A percentile compares a stretch with the other conserved stretches of the same genome.
These are phyloP conservation scores for Phasianus colchicus DNA, from an alignment of 2,113 vertebrate genomes.

Conservation along the genomic window DNA sequence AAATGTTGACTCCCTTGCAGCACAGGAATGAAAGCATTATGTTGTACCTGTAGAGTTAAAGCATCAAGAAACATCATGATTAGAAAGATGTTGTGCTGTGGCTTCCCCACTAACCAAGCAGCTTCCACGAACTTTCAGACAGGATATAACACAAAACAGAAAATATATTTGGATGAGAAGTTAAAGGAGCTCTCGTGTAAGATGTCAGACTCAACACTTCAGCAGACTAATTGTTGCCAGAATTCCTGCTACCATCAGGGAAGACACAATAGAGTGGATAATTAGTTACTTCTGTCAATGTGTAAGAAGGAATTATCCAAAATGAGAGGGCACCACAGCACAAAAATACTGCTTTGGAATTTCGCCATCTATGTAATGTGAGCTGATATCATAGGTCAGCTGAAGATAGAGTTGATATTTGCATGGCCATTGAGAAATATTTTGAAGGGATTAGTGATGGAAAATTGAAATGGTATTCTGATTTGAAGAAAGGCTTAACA, in stretches of 20 bases:
- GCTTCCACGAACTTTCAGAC: not conserved
- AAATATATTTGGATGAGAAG: not conserved
- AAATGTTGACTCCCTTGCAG: not conserved
- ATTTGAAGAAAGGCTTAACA: not conserved
- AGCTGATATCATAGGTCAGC: not conserved
- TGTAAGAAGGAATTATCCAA: not conserved
- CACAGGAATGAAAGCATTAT: not conserved
- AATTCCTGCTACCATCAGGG: not conserved
- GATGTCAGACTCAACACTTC: not conserved
- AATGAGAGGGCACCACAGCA: not conserved
- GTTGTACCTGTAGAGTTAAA: accelerated
- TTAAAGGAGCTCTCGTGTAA: not conserved
- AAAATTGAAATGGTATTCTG: not conserved
- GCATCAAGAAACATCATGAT: not conserved
- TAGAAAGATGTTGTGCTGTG: not conserved
- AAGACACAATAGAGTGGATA: not conserved
- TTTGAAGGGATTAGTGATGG: not conserved
- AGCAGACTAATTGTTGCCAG: not conserved
- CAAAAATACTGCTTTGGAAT: not conserved
- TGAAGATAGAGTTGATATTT: not conserved
- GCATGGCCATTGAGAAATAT: not conserved
- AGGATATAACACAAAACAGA: not conserved
- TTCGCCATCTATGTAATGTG: not conserved
- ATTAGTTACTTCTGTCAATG: not conserved
- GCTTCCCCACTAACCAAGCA: not conserved